A percentile compares a stretch with the other conserved stretches of the same genome.
These are phyloP conservation scores for Tipula lateralis DNA, from an alignment of 2,888 invertebrate genomes.

Conservation along the genomic window DNA sequence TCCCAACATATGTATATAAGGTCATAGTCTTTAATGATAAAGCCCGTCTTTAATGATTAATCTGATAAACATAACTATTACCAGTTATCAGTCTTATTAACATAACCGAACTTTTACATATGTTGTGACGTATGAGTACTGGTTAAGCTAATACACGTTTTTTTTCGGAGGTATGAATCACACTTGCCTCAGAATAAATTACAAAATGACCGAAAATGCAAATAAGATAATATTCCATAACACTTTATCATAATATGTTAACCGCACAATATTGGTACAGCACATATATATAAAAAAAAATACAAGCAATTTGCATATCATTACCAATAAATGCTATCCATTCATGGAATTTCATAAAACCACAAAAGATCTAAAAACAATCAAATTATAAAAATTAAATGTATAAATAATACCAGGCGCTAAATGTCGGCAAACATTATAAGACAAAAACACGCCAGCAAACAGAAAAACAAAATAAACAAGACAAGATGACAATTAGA, in stretches of 20 bases:
- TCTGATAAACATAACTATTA: no score
- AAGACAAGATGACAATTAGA: constrained; percentile 15
- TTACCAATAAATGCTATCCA: constrained; percentile 19
- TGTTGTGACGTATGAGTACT: no score
- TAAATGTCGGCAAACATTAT: constrained; percentile 19
- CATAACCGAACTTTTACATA: no score
- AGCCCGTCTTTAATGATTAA: no score
- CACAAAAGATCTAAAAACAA: constrained; percentile 11
- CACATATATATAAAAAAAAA: background rate
- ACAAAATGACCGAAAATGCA: background rate
- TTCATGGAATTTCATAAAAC: constrained; percentile 1
- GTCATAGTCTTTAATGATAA: no score
- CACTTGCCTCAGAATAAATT: background rate
- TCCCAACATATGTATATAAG: no score
- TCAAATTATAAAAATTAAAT: background rate
- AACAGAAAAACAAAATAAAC: background rate
- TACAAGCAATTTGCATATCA: constrained; percentile 2
- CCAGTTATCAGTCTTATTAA: no score
- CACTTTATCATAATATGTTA: background rate
- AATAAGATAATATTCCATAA: background rate
- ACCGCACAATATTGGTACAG: background rate
- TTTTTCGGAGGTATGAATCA: constrained; percentile 5
- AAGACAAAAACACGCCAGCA: background rate
- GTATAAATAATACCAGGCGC: constrained; percentile 1
- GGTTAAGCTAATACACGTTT: no score